A percentile compares a stretch with the other conserved stretches of the same genome.
phyloP scores from a whole-genome alignment of 2,888 invertebrate species.

The Branchinecta sandiegonensis region DNA sequence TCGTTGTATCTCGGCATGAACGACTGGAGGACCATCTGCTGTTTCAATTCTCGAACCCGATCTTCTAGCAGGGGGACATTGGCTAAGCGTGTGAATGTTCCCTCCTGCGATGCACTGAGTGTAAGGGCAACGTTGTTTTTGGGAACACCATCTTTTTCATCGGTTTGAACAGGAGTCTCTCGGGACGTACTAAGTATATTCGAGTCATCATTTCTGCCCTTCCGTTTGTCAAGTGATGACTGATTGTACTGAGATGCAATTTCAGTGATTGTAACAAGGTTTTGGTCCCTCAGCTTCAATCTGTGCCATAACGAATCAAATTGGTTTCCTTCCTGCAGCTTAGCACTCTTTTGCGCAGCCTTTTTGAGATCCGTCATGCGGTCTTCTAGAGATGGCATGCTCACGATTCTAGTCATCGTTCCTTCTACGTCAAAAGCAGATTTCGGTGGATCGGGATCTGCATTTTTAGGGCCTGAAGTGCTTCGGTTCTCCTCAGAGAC shows the following conservation, averaged over 20 bases:
- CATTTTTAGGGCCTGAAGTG: neutral
- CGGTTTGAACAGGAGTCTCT: too few relatives aligned
- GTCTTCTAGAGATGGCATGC: constrained; percentile 1
- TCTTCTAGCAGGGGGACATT: neutral
- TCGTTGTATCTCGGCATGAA: neutral
- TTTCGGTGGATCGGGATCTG: neutral
- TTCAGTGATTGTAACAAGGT: too few relatives aligned
- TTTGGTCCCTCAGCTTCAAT: neutral
- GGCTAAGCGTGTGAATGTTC: neutral
- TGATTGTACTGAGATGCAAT: too few relatives aligned
- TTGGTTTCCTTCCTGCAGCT: neutral
- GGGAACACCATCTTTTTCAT: neutral
- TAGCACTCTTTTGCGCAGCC: neutral
- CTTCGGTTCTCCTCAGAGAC: neutral
- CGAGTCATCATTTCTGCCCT: too few relatives aligned
- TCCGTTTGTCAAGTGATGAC: too few relatives aligned
- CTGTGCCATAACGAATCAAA: too few relatives aligned
- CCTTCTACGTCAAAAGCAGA: neutral
- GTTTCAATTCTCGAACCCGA: neutral
- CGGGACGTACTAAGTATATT: too few relatives aligned
- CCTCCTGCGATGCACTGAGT: neutral
- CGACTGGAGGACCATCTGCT: neutral
- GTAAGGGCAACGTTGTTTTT: neutral
- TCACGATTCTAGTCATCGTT: neutral
- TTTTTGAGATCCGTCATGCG: neutral